A percentile compares a stretch with the other conserved stretches of the same genome.
These are phyloP conservation scores for Anticlea derivata DNA, from an alignment of 2,888 invertebrate species.

Conservation along the genomic window DNA sequence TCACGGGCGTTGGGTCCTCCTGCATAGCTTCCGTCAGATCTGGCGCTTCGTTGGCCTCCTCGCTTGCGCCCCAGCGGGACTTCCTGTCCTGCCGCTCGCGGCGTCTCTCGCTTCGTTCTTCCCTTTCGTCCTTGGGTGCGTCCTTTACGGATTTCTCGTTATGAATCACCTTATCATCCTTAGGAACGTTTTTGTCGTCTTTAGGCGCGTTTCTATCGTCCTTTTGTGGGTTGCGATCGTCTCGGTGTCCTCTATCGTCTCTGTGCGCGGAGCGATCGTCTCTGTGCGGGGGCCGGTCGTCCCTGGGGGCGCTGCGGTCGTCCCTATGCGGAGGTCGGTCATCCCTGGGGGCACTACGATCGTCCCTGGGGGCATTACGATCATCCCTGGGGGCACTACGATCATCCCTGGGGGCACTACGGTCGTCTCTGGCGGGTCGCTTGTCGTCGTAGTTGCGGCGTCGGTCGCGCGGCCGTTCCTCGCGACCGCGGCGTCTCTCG, in stretches of 20 bases:
- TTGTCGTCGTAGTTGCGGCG: conserved; percentile 14
- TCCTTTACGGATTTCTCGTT: not conserved
- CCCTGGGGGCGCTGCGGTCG: conserved; percentile 17
- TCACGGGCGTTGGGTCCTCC: conserved; percentile 7
- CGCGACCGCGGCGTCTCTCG: conserved; percentile 32
- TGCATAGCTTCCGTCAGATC: not conserved
- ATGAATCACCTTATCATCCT: not conserved
- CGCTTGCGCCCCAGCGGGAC: conserved; percentile 73
- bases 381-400: conserved; percentile 3
- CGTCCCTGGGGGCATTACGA: conserved; percentile 1
- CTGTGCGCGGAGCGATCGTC: conserved; percentile 23
- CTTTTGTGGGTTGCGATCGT: conserved; percentile 15
- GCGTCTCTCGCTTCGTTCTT: conserved; percentile 18
- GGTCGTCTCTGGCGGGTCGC: conserved; percentile 10
- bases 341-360: conserved; percentile 4
- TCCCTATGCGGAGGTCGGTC: conserved; percentile 19
- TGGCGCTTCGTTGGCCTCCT: not conserved
- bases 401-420: conserved; percentile 4
- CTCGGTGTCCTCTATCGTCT: conserved; percentile 21
- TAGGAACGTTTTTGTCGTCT: not conserved
- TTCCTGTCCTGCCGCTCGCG: conserved; percentile 58
- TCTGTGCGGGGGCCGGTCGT: conserved; percentile 5
- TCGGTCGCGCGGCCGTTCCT: conserved; percentile 20
- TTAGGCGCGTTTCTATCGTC: not conserved
- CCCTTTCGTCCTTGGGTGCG: conserved; percentile 1